Percentiles rank a stretch among this genome's conserved stretches.
Conservation (phyloP, 2,113 vertebrate genomes). For the Nesospiza acunhae region DNA sequence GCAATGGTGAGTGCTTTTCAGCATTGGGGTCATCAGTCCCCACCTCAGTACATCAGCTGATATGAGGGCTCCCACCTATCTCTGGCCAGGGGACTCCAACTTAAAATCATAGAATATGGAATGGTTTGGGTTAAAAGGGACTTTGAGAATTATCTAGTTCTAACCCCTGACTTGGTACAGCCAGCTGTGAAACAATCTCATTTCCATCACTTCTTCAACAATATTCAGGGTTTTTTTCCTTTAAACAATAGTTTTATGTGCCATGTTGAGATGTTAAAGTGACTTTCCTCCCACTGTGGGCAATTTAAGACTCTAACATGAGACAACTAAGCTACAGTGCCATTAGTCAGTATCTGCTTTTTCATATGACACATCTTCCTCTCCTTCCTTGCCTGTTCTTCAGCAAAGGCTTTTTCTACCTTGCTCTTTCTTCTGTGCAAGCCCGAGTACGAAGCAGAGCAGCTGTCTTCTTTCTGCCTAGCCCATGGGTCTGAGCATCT, state of each 20-base stretch:
- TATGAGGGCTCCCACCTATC: neutral
- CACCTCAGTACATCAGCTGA: neutral
- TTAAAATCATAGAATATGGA: neutral
- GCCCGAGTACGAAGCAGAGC: neutral
- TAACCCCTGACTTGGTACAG: neutral
- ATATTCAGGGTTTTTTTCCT: neutral
- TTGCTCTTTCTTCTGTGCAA: neutral
- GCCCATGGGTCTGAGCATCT: conserved; percentile 49
- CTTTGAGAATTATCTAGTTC: neutral
- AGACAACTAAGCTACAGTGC: neutral
- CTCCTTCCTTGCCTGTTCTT: neutral
- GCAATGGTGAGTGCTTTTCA: neutral
- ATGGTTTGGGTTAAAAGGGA: neutral
- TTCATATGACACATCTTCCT: neutral
- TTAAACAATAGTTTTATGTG: neutral
- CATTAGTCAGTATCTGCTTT: neutral
- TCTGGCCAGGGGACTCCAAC: neutral
- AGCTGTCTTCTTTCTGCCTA: conserved; percentile 35
- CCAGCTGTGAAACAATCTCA: neutral
- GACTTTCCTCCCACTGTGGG: conserved; percentile 10
- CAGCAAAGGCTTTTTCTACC: neutral
- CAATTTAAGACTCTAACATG: conserved; percentile 12
- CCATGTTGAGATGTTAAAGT: conserved; percentile 12
- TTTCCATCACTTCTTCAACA: neutral
- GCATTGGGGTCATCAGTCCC: neutral